Evolutionary conservation across 2,797 vertebrate genomes (phyloP), one percentile per base, ranked within the genome.

Genomic region (Gallinago nigripennis): DNA sequence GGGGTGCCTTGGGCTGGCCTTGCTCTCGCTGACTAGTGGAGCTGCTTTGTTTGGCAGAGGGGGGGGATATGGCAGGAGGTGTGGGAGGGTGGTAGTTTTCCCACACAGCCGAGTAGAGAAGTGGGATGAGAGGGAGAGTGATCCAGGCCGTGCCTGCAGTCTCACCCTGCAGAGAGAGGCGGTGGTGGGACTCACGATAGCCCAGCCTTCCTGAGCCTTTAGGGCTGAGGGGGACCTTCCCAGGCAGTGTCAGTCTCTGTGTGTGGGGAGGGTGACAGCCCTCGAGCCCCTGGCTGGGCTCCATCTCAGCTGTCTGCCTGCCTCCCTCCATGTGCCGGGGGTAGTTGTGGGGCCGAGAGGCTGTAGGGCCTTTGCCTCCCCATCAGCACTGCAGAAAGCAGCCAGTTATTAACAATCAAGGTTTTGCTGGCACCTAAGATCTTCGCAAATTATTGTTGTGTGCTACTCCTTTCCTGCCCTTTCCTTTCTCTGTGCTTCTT

Each of bases 381-480:
- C 50, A 56, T 78, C 58, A 75, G 24, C 39, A 19, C 2, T 88
- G 78, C 69, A 76, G 80, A 88, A 68, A 76, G 90, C 56, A 92
- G 41, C 37, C 2, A 1, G 58, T 75, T 77, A 54, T 96, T 91
- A 90, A 9, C 76, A 58, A 54, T 64, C 58, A 72, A 66, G 46
- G 51, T 46, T 91, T 86, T 3, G 4, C n/a, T 5, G 1, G 43
- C 79, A 92, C 50, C 69, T 31, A 75, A 66, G 80, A 63, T 90
- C 73, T 83, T 84, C 65, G 46, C 53, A 91, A 94, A 91, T 94
- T 50, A 57, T 90, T 91, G 61, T 82, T 86, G 86, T 81, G 81
- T 11, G 1, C 54, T 82, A 30, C 57, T 92, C 63, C 30, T 81
- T 66, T 95, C 41, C 73, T 90, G 88, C 86, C 86, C 83, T 93